A percentile compares a stretch with the other conserved stretches of the same genome.
Conservation (phyloP, 2,797 vertebrate genomes). For the Etheostoma nigrum region DNA sequence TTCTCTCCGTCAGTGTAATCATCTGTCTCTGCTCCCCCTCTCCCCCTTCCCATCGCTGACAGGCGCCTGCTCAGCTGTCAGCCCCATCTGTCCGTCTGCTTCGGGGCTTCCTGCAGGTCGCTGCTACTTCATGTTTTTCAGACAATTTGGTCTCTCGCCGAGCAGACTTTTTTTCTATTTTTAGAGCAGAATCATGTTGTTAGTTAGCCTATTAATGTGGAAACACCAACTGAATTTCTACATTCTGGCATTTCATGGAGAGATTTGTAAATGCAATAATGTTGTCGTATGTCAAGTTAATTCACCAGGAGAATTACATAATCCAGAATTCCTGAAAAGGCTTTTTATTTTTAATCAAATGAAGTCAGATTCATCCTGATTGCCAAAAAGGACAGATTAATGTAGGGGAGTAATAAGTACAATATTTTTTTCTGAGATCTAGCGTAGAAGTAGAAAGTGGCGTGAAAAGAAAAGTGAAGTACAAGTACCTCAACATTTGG, state of each 20-base stretch:
- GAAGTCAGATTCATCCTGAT: too few relatives aligned
- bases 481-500: too few relatives aligned
- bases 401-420: too few relatives aligned
- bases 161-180: constrained; percentile 30
- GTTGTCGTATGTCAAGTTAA: not conserved
- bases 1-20: too few relatives aligned
- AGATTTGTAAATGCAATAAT: not conserved
- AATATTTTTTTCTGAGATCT: too few relatives aligned
- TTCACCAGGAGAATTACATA: not conserved
- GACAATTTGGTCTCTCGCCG: constrained; percentile 4
- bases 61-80: constrained; percentile 59
- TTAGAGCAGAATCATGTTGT: constrained; percentile 18
- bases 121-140: constrained; percentile 2
- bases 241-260: not conserved
- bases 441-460: too few relatives aligned
- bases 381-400: too few relatives aligned
- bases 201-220: constrained; percentile 30
- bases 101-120: constrained; percentile 29
- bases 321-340: too few relatives aligned
- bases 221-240: not conserved
- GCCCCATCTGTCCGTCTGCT: constrained; percentile 61
- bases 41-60: constrained; percentile 14
- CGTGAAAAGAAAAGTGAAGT: too few relatives aligned
- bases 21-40: not conserved
- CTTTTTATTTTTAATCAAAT: too few relatives aligned